Percentiles rank a stretch among this genome's conserved stretches.
These are phyloP conservation scores for Gavialis gangeticus DNA, from an alignment of 2,113 vertebrate species.

Conservation along the genomic window DNA sequence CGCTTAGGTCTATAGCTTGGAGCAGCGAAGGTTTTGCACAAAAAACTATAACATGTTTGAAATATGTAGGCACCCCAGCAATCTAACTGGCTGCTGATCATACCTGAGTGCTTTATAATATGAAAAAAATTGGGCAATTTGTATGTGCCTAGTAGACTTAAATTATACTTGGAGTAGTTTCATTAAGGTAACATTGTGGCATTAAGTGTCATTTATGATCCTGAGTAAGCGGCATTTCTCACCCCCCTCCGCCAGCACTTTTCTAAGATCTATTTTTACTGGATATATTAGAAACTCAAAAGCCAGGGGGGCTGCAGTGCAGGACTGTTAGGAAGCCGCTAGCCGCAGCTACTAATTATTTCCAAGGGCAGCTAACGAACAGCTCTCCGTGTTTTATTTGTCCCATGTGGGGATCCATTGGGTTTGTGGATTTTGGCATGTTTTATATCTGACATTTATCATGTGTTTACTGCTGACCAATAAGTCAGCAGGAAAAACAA, in stretches of 20 bases:
- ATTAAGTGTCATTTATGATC: neutral
- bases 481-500: constrained; percentile 38
- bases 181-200: neutral
- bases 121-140: neutral
- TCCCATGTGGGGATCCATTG: constrained; percentile 42
- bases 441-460: constrained; percentile 64
- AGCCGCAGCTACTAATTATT: constrained; percentile 58
- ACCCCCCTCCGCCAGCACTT: neutral
- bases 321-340: neutral
- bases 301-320: neutral
- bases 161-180: neutral
- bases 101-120: neutral
- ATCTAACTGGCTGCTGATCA: fast-evolving
- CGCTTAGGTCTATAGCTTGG: neutral
- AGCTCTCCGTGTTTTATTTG: constrained; percentile 48
- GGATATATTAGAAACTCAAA: neutral
- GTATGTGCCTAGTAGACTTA: neutral
- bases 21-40: neutral
- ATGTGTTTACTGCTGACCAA: constrained; percentile 40
- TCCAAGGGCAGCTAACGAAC: constrained; percentile 60
- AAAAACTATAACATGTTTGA: neutral
- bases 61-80: neutral
- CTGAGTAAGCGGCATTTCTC: neutral
- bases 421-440: constrained; percentile 50
- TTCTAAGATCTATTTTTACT: neutral